Evolutionary conservation across 2,113 vertebrate species (phyloP), one percentile per base, ranked within the genome.

Genomic region (Fulmarus glacialis): DNA sequence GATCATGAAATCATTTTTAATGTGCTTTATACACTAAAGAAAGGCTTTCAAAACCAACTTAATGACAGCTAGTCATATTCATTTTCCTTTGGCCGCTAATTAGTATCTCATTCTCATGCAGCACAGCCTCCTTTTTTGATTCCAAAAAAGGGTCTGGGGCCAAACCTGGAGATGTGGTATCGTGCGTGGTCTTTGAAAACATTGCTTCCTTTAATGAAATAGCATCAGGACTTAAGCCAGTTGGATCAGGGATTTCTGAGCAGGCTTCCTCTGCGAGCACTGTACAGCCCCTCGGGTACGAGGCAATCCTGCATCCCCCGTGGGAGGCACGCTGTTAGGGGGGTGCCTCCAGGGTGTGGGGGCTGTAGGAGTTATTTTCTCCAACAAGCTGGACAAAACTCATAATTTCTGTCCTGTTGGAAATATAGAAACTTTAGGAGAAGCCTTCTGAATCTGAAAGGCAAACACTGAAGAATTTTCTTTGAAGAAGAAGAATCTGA

Each of bases 201-300:
- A 8, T 34, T 27, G 15, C 12, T 75, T 59, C 22, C 52, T 75
- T 26, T 8, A 15, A 27, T 19, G 47, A 36, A 67, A 15, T 1
- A 13, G 30, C 47, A 21, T 16, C 27, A 30, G 55, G 36, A 10
- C 15, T 40, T 21, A 11, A 36, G 56, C 4, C 47, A 9, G n/a
- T 17, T 1, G 5, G 62, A 24, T 11, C 6, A 5, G 30, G 43
- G 72, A 15, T 52, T 70, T 55, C 43, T 26, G 45, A 87, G 34
- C 17, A 9, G 38, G 47, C 5, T 34, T 42, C n/a, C 11, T 30
- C 34, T 8, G 29, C 1, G 1, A 26, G 56, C 42, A 8, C 20
- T 3, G 0, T 7, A 3, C 36, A 36, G 43, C 19, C 23, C 13
- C 42, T 42, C 0, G 13, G 42, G n/a, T 21, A 7, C 0, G 12